Evolutionary conservation across 2,888 invertebrate genomes (phyloP), one percentile per base, ranked within the genome.

Genomic region (Brachypalpus laphriformis): DNA sequence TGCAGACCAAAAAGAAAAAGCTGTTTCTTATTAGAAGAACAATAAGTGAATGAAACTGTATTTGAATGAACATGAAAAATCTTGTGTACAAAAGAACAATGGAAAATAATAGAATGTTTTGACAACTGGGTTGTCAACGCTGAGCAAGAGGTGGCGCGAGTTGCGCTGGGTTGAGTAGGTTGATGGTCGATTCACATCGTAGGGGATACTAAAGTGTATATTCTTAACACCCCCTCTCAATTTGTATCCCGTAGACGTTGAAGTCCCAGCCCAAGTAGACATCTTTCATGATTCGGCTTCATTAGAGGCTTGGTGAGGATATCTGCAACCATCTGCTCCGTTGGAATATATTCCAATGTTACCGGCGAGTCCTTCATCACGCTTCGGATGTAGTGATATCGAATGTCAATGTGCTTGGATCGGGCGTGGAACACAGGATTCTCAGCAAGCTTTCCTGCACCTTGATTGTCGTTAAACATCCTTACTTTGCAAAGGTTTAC

Each of bases 331-430:
- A 70, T 70, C 8, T 70, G 11, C 3, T 49, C 54, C 7, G 65
- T 54, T 31, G 65, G 54, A 16, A 71, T 2, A 7, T 71, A 56
- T 8, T 63, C 25, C 4, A 71, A 16, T n/a, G 28, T 31, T 51
- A 71, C 42, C 1, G 51, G 51, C 34, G 8, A 22, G 22, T 28
- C 54, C 49, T 45, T 63, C 22, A 71, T 25, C 11, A 25, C 49
- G 25, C 61, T 28, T 0, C 61, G 47, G 25, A 47, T 49, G 25
- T 6, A 59, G 6, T 59, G 77, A 16, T 77, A 77, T 25, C 65
- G 45, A 4, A 76, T 65, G n/a, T 70, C 51, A 5, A 76, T 82
- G 37, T 77, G 72, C 22, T 61, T 81, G 0, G 49, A 68, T 20
- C 68, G 59, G 2, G 63, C 14, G 37, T 68, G 63, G 28, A 34